Evolutionary conservation across 2,797 vertebrate genomes (phyloP), one percentile per base, ranked within the genome.

Genomic region (Ctenopoma multispine): DNA sequence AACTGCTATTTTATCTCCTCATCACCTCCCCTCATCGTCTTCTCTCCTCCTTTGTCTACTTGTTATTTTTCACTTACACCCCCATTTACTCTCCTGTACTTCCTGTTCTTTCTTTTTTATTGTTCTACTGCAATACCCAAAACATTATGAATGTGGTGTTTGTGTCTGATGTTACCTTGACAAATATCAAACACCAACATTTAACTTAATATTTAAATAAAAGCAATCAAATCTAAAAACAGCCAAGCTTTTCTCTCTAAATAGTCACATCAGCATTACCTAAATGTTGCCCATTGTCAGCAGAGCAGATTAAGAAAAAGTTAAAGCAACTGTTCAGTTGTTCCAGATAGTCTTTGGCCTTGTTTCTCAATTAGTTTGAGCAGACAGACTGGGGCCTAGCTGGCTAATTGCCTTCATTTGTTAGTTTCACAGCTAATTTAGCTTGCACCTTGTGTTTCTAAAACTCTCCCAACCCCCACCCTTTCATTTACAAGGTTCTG

Each of bases 391-490:
- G 41, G 72, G 68, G 76, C 79, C 83, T 90, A 85, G 69, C 83
- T 73, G 71, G 77, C 87, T 94, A 94, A 93, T 95, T 93, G 86
- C 89, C 80, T 90, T 87, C 90, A 94, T 94, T 94, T 94, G 90
- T 93, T 93, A 90, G 87, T 87, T 93, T 93, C 87, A 90, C 89
- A 83, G 88, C 82, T 92, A 93, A 93, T 92, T 92, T 92, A 91
- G 82, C 86, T 84, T 54, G 57, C 79, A 89, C 87, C 85, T 82
- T 73, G 79, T 86, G 72, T 86, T 86, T 12, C 66, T 70, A 62
- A 86, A 90, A 72, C 59, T 82, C 82, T 48, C 57, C 55, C 76
- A 79, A 75, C 72, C 67, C 72, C 74, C 72, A n/a, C n/a, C 41
- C 46, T 74, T 84, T 84, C 60, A 76, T 82, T 85, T 69, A 72